A percentile compares a stretch with the other conserved stretches of the same genome.
Conservation (phyloP, 2,888 invertebrate species). For the Geophilus truncorum region DNA sequence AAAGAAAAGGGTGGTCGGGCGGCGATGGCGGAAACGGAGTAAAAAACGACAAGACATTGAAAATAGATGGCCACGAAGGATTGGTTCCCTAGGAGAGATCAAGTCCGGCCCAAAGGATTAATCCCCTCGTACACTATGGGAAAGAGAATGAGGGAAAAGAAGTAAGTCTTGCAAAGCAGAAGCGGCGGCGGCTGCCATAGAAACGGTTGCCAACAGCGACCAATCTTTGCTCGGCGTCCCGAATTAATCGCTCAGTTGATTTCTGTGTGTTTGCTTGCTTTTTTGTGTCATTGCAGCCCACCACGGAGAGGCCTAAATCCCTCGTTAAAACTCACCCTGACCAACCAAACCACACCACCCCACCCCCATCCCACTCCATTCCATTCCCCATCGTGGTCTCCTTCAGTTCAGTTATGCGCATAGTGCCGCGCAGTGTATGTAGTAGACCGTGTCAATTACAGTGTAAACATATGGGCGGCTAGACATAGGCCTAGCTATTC, state of each 20-base stretch:
- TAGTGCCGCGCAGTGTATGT: not conserved
- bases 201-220: slow-evolving; percentile 5
- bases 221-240: not conserved
- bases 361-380: not conserved
- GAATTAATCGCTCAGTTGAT: slow-evolving; percentile 27
- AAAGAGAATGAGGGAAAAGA: not conserved
- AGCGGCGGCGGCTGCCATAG: slow-evolving; percentile 12
- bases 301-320: slow-evolving; percentile 1
- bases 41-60: slow-evolving; percentile 11
- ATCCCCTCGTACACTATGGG: slow-evolving; percentile 14
- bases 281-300: not conserved
- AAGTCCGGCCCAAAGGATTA: slow-evolving; percentile 21
- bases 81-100: slow-evolving; percentile 27
- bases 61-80: slow-evolving; percentile 24
- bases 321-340: not conserved
- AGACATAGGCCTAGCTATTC: slow-evolving; percentile 20
- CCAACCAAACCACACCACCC: too few species aligned
- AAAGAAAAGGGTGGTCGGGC: slow-evolving; percentile 1
- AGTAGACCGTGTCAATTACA: slow-evolving; percentile 27
- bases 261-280: slow-evolving; percentile 17
- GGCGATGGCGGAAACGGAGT: not conserved
- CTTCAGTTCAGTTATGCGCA: slow-evolving; percentile 14
- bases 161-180: slow-evolving; percentile 7
- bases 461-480: slow-evolving; percentile 24
- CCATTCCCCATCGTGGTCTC: not conserved